phyloP scores from a whole-genome alignment of 2,113 vertebrate species.

The Spermophilus dauricus region DNA sequence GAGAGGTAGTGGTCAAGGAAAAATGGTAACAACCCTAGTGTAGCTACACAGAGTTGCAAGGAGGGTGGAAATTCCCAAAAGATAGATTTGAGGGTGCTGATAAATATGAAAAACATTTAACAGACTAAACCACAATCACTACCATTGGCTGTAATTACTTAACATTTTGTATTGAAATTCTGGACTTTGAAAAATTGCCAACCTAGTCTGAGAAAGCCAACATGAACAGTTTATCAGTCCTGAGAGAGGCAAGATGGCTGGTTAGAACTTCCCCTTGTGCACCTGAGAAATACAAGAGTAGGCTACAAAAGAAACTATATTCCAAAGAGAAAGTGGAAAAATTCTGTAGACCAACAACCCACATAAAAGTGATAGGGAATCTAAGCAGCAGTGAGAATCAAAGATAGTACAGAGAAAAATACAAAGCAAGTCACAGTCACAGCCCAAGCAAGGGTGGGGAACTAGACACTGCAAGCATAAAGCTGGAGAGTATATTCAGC shows the following conservation, averaged over 20 bases:
- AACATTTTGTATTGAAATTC: background rate
- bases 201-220: background rate
- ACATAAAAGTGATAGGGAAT: no score
- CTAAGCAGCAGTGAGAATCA: no score
- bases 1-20: background rate
- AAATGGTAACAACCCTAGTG: background rate
- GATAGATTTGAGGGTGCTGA: no score
- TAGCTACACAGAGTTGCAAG: background rate
- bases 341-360: no score
- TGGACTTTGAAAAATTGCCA: background rate
- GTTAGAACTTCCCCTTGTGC: no score
- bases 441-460: background rate
- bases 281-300: no score
- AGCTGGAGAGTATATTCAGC: background rate
- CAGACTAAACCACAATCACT: background rate
- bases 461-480: background rate
- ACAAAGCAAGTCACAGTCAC: background rate
- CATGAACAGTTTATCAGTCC: background rate
- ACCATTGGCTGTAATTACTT: rapidly evolving
- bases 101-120: background rate
- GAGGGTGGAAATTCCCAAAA: background rate
- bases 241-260: background rate
- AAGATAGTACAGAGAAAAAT: background rate
- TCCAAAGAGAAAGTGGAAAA: no score
- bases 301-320: no score